Conservation (phyloP, 2,888 invertebrate genomes). For the Romanomermis culicivorax region DNA sequence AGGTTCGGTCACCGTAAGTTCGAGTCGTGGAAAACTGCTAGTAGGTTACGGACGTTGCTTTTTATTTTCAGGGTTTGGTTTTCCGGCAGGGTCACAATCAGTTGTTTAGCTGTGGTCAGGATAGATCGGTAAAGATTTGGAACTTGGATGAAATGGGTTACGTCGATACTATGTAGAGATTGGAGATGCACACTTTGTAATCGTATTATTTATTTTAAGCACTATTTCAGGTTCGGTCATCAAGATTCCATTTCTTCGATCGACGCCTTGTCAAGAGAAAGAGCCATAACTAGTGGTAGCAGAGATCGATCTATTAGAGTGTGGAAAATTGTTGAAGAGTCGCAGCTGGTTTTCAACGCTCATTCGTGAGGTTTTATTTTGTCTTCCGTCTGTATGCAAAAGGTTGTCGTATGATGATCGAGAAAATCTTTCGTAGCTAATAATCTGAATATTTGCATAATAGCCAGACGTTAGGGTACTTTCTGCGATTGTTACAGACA, state of each 20-base stretch:
- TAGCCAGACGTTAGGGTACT: no score
- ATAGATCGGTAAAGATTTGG: slow-evolving; percentile 62
- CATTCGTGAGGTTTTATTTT: slow-evolving; percentile 32
- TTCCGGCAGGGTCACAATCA: slow-evolving; percentile 67
- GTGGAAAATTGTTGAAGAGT: slow-evolving; percentile 93
- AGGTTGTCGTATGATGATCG: no score
- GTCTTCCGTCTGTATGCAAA: not conserved
- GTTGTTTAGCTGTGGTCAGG: slow-evolving; percentile 41
- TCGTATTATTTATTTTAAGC: not conserved
- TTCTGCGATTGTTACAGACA: no score
- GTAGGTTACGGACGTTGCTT: slow-evolving; percentile 9
- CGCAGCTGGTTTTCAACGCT: slow-evolving; percentile 77
- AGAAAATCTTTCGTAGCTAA: no score
- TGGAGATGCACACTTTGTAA: slow-evolving; percentile 15
- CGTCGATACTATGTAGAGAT: slow-evolving; percentile 56
- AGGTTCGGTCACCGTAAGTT: slow-evolving; percentile 29
- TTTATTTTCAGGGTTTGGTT: slow-evolving; percentile 40
- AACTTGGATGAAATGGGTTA: slow-evolving; percentile 84
- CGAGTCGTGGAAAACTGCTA: no score
- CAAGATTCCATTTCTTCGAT: slow-evolving; percentile 62
- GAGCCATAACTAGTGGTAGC: slow-evolving; percentile 71
- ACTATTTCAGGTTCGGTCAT: slow-evolving; percentile 50
- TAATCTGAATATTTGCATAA: no score
- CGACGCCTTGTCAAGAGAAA: slow-evolving; percentile 61
- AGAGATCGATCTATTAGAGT: slow-evolving; percentile 62